A percentile compares a stretch with the other conserved stretches of the same genome.
phyloP scores from a whole-genome alignment of 2,797 vertebrate species.

The Girardinus metallicus region DNA sequence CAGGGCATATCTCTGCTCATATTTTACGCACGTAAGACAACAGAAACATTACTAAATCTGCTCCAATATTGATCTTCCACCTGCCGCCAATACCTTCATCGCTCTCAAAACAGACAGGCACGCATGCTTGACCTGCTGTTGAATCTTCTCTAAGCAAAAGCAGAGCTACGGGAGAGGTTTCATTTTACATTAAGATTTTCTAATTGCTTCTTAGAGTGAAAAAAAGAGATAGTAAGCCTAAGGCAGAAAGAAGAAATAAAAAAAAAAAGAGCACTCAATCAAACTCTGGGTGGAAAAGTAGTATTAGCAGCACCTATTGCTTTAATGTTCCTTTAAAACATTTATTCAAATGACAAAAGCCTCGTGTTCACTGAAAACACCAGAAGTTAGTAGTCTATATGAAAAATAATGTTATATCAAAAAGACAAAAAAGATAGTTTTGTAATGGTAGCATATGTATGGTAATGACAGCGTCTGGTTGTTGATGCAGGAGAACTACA shows the following conservation, averaged over 20 bases:
- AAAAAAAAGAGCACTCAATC: not conserved
- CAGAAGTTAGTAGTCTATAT: not conserved
- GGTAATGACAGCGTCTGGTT: not conserved
- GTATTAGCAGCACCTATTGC: not conserved
- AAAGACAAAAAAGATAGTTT: not conserved
- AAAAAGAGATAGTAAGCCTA: not conserved
- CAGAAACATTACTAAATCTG: not conserved
- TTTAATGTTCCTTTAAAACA: conserved; percentile 1
- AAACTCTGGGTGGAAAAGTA: not conserved
- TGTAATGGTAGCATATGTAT: not conserved
- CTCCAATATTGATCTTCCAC: not conserved
- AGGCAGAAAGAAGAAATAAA: not conserved
- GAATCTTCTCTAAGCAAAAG: no score
- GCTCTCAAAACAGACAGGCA: not conserved
- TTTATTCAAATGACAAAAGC: not conserved
- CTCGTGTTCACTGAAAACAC: not conserved
- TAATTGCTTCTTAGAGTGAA: not conserved
- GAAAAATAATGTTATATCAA: conserved; percentile 1
- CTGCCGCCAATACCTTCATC: no score
- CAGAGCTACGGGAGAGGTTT: not conserved
- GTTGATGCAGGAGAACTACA: not conserved
- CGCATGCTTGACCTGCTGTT: not conserved
- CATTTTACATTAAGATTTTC: not conserved
- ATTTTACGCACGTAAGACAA: not conserved
- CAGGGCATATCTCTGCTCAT: not conserved